These are phyloP conservation scores for Gallinago media DNA, from an alignment of 2,113 vertebrate species.

Conservation along the genomic window DNA sequence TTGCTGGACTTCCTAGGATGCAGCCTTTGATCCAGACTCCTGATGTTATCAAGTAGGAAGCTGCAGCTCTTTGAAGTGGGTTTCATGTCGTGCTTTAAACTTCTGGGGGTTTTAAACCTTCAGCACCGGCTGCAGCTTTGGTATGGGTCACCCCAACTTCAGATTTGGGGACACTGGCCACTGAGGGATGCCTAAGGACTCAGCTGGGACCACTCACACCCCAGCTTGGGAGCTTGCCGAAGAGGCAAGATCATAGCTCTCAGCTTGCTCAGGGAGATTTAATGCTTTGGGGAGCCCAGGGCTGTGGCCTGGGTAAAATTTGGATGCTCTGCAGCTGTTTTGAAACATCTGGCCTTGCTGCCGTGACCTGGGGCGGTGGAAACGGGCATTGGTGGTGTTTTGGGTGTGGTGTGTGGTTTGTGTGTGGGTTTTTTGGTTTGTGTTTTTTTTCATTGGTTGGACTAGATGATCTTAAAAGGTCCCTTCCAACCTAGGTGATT, in stretches of 20 bases:
- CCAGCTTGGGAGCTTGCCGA: fast-evolving
- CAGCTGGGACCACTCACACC: fast-evolving
- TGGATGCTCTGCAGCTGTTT: too few species aligned
- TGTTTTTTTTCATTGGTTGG: too few species aligned
- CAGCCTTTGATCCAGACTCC: slow-evolving; percentile 44
- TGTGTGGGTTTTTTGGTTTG: too few species aligned
- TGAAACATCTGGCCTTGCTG: too few species aligned
- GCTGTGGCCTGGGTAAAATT: not conserved
- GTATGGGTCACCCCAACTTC: fast-evolving
- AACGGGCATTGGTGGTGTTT: too few species aligned
- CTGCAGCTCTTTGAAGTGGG: slow-evolving; percentile 4
- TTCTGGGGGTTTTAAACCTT: not conserved
- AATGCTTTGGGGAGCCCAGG: not conserved
- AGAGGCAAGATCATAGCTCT: fast-evolving
- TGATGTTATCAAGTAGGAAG: not conserved
- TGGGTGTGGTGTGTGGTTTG: too few species aligned
- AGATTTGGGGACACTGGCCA: fast-evolving
- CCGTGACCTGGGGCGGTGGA: too few species aligned
- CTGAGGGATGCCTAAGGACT: not conserved
- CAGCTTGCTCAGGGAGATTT: not conserved
- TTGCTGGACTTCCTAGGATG: not conserved
- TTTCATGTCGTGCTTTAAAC: not conserved
- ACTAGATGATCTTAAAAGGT: too few species aligned
- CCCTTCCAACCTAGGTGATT: too few species aligned
- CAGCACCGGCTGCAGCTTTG: not conserved